phyloP scores from a whole-genome alignment of 2,888 invertebrate genomes.

The Mylabris sibirica region DNA sequence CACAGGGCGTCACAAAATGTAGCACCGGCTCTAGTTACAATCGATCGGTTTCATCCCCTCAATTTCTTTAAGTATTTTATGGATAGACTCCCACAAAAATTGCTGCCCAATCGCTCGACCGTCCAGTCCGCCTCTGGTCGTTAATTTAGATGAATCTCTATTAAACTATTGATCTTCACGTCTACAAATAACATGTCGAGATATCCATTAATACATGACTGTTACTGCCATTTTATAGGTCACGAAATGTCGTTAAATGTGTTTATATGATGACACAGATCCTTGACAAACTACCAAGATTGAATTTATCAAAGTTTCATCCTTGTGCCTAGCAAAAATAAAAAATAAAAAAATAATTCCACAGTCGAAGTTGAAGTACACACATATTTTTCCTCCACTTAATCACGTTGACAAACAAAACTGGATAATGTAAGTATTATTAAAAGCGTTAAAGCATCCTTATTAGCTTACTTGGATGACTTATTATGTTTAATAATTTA shows the following conservation, averaged over 20 bases:
- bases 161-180: neutral
- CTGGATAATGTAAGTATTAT: neutral
- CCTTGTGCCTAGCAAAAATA: too few relatives aligned
- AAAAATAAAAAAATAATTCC: neutral
- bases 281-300: neutral
- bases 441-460: neutral
- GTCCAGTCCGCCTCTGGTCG: too few relatives aligned
- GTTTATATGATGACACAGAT: slow-evolving; percentile 39
- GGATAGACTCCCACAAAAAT: too few relatives aligned
- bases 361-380: neutral
- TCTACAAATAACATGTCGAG: slow-evolving; percentile 26
- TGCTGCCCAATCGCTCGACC: too few relatives aligned
- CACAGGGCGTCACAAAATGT: too few relatives aligned
- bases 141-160: too few relatives aligned
- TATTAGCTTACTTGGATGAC: neutral
- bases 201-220: slow-evolving; percentile 42
- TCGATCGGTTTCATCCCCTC: too few relatives aligned
- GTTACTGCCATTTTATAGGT: slow-evolving; percentile 47
- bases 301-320: neutral
- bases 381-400: neutral
- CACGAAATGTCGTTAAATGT: slow-evolving; percentile 45
- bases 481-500: neutral
- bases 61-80: too few relatives aligned
- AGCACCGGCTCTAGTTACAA: too few relatives aligned
- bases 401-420: neutral